Conservation (phyloP, 2,113 vertebrate species). For the Etheostoma cragini region DNA sequence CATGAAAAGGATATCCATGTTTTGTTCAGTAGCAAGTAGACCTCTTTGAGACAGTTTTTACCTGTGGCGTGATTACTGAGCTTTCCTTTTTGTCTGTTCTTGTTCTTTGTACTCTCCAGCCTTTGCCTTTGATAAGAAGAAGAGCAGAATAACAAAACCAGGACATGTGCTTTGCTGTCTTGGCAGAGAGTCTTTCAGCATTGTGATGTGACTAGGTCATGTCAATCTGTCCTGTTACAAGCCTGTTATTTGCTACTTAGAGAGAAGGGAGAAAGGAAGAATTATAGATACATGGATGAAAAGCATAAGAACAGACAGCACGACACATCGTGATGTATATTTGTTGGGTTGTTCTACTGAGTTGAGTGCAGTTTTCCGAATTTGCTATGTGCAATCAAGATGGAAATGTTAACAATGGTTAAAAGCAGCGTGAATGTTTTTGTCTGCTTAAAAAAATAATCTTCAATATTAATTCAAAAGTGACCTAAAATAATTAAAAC, state of each 20-base stretch:
- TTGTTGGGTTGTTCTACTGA: not conserved
- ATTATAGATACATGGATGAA: constrained; percentile 19
- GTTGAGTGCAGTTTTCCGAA: not conserved
- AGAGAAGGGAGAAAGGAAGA: constrained; percentile 22
- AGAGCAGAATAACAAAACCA: constrained; percentile 40
- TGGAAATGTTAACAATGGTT: constrained; percentile 14
- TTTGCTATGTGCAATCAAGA: constrained; percentile 1
- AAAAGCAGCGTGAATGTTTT: not conserved
- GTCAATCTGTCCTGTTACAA: constrained; percentile 44
- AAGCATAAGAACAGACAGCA: constrained; percentile 13
- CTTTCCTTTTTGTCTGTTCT: constrained; percentile 12
- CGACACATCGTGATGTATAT: not conserved
- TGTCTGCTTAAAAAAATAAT: not conserved
- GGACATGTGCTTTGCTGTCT: constrained; percentile 46
- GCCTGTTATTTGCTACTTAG: constrained; percentile 53
- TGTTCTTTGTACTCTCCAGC: not conserved
- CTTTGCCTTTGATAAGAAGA: constrained; percentile 14
- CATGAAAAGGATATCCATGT: not conserved
- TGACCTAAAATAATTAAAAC: not conserved
- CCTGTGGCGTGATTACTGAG: not conserved
- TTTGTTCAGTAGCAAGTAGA: not conserved
- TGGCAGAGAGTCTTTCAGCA: constrained; percentile 25
- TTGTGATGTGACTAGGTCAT: constrained; percentile 47
- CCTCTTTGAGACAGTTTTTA: not conserved
- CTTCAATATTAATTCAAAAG: not conserved